A percentile compares a stretch with the other conserved stretches of the same genome.
These are phyloP conservation scores for Orius insidiosus DNA, from an alignment of 1,140 invertebrate genomes.

Conservation along the genomic window DNA sequence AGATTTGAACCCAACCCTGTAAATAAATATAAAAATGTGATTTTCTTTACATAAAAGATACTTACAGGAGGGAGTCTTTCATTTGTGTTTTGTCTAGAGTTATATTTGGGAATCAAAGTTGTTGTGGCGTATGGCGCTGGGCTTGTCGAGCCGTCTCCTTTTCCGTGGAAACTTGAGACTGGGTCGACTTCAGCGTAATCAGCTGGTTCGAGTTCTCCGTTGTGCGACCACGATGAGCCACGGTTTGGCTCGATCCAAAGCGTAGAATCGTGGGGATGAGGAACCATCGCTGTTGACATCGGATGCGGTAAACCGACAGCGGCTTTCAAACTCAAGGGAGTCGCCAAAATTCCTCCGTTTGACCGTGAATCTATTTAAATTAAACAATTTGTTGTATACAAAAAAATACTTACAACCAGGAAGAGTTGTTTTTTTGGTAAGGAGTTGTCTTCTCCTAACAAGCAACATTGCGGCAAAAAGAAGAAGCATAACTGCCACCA, in stretches of 20 bases:
- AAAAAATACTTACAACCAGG: conserved; percentile 13
- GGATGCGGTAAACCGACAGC: conserved; percentile 21
- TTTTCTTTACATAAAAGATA: no score
- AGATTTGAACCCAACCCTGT: conserved; percentile 16
- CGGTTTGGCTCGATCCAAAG: conserved; percentile 20
- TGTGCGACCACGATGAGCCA: conserved; percentile 2
- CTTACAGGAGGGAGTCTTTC: conserved; percentile 7
- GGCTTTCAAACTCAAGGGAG: conserved; percentile 24
- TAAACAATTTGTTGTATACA: conserved; percentile 2
- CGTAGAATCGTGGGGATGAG: conserved; percentile 18
- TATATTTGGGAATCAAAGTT: conserved; percentile 19
- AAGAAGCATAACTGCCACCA: conserved; percentile 51
- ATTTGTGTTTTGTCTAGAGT: conserved; percentile 1
- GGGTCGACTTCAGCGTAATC: conserved; percentile 32
- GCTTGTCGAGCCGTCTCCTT: conserved; percentile 14
- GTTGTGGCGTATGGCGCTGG: conserved; percentile 23
- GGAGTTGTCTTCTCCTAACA: conserved; percentile 38
- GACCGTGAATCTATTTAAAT: conserved; percentile 26
- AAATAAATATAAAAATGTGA: conserved; percentile 7
- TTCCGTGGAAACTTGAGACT: conserved; percentile 14
- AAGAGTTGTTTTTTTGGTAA: conserved; percentile 35
- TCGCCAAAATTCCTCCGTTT: conserved; percentile 29
- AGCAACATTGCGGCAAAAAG: conserved; percentile 48
- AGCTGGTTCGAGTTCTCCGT: conserved; percentile 9
- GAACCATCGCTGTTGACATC: conserved; percentile 13